phyloP scores from a whole-genome alignment of 2,888 invertebrate genomes.

The Capitulum mitella region DNA sequence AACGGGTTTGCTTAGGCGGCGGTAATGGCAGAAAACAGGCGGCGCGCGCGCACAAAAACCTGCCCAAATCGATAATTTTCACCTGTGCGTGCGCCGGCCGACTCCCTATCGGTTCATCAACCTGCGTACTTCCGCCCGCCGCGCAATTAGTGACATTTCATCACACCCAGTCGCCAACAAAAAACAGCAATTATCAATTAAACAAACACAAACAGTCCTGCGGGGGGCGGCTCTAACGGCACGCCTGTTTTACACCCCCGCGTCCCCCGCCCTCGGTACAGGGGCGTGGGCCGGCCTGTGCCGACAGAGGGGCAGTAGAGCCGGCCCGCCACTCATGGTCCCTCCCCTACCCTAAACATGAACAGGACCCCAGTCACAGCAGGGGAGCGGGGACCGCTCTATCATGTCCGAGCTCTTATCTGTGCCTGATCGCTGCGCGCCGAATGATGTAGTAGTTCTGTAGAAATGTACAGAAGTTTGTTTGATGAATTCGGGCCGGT shows the following conservation, averaged over 20 bases:
- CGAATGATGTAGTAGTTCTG: too few species aligned
- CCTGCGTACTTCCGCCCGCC: neutral
- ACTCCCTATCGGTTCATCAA: constrained; percentile 18
- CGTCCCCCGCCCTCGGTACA: neutral
- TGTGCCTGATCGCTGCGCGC: too few species aligned
- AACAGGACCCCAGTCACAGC: neutral
- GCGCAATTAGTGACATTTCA: constrained; percentile 23
- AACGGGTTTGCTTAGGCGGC: neutral
- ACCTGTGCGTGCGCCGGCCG: constrained; percentile 5
- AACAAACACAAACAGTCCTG: constrained; percentile 5
- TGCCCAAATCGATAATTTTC: constrained; percentile 11
- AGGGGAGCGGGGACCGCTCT: too few species aligned
- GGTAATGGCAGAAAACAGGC: neutral
- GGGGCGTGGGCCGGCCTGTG: neutral
- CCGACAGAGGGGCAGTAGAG: neutral
- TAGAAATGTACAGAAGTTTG: too few species aligned
- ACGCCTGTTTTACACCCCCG: neutral
- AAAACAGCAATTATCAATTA: constrained; percentile 17
- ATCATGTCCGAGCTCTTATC: too few species aligned
- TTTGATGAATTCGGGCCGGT: too few species aligned
- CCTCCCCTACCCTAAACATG: neutral
- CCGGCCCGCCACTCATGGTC: neutral
- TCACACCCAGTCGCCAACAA: neutral
- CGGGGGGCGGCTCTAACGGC: neutral
- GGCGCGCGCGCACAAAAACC: constrained; percentile 9